phyloP scores from a whole-genome alignment of 1,140 invertebrate species.

The Macrotrachela quadricornifera region DNA sequence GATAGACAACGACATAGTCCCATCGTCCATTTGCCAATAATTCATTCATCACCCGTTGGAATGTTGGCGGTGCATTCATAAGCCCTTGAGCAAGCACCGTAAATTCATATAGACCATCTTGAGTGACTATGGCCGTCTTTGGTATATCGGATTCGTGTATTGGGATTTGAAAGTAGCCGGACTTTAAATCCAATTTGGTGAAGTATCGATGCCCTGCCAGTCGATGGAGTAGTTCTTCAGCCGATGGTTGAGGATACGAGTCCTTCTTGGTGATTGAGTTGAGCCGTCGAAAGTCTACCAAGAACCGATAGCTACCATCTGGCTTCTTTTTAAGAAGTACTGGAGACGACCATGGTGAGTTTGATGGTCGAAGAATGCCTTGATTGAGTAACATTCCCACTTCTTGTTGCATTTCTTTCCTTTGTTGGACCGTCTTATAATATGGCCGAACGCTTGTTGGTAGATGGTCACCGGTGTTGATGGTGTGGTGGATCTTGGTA shows the following conservation, averaged over 20 bases:
- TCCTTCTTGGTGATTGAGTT: too few species aligned
- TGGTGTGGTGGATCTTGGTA: too few species aligned
- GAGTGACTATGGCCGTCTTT: background rate
- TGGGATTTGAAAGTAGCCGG: background rate
- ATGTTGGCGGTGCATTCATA: constrained; percentile 10
- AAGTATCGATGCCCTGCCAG: background rate
- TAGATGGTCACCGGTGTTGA: too few species aligned
- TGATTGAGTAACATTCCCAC: background rate
- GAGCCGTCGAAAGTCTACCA: too few species aligned
- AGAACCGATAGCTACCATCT: too few species aligned
- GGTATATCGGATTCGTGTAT: background rate
- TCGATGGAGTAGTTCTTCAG: background rate
- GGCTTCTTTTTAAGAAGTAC: too few species aligned
- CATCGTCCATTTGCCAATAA: constrained; percentile 16
- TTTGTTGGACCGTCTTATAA: too few species aligned
- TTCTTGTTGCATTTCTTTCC: too few species aligned
- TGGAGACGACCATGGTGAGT: background rate
- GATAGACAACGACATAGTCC: constrained; percentile 7
- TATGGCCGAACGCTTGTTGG: too few species aligned
- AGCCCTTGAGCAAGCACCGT: constrained; percentile 10
- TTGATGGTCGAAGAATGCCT: constrained; percentile 1
- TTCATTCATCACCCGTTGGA: constrained; percentile 11
- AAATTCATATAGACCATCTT: constrained; percentile 1
- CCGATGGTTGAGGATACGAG: background rate
- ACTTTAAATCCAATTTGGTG: background rate